Evolutionary conservation across 2,113 vertebrate species (phyloP), one percentile per base, ranked within the genome.

Genomic region (Sprattus sprattus): DNA sequence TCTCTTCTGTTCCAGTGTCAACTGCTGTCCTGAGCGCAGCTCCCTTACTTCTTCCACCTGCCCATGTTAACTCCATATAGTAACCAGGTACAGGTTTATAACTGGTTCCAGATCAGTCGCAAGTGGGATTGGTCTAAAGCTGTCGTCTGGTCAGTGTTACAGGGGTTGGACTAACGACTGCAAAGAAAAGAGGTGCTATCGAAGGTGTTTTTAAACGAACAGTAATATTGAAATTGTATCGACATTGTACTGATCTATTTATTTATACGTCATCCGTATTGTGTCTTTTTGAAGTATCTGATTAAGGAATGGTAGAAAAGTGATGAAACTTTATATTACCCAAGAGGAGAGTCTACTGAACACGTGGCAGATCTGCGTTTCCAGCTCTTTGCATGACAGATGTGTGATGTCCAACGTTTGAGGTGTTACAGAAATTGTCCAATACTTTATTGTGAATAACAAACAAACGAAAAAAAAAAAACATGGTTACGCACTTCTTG

Each of bases 191-290:
- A 32, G 89, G 92, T 94, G 92, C 92, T 92, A 86, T 60, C 50
- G 85, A 88, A 88, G 85, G 85, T 84, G 88, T 85, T 89, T 84
- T 86, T 89, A 89, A 54, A 71, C 84, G 81, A 60, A 90, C 88
- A 89, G 87, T 93, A 93, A 90, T 91, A 90, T 90, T 81, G 10
- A 87, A 87, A 88, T 86, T 87, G 88, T 92, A 92, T 85, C 83
- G 86, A 88, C 89, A 86, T 90, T 88, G 86, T 90, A 87, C 82
- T 90, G 87, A 87, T 87, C 84, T 94, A 93, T 95, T 95, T 95
- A 95, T 95, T 95, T 93, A 93, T 94, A 94, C 78, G 90, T 90
- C 82, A 86, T 89, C 90, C 87, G 88, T 93, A 89, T 89, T 64
- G 57, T 64, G 57, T 64, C 57, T 64, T 64, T 64, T 64, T 64